These are phyloP conservation scores for Stenurella melanura DNA, from an alignment of 2,888 invertebrate species.

Conservation along the genomic window DNA sequence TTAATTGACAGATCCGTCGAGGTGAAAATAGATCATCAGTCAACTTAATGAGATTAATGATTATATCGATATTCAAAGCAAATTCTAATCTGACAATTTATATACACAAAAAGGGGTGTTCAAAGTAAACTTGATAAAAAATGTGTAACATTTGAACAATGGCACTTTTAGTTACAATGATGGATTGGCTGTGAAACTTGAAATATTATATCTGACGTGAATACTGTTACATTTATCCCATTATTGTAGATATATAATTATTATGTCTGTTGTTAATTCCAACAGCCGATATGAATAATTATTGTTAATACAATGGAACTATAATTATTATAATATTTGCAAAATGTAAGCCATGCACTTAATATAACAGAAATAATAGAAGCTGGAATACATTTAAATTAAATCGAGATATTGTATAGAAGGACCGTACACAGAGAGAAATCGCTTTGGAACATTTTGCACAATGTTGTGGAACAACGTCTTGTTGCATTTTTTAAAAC, in stretches of 20 bases:
- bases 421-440: too few relatives aligned
- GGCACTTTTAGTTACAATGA: constrained; percentile 16
- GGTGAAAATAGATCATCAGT: constrained; percentile 38
- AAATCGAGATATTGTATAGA: too few relatives aligned
- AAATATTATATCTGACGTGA: constrained; percentile 8
- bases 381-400: too few relatives aligned
- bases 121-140: constrained; percentile 23
- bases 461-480: too few relatives aligned
- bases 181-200: background rate
- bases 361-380: too few relatives aligned
- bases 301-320: too few relatives aligned
- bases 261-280: background rate
- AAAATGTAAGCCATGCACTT: too few relatives aligned
- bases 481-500: too few relatives aligned
- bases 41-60: constrained; percentile 36
- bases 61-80: constrained; percentile 26
- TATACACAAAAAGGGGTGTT: constrained; percentile 23
- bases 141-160: constrained; percentile 18
- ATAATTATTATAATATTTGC: too few relatives aligned
- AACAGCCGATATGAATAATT: background rate
- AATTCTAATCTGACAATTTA: constrained; percentile 35
- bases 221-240: background rate
- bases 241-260: background rate
- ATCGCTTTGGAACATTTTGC: too few relatives aligned
- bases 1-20: constrained; percentile 36